phyloP scores from a whole-genome alignment of 2,113 vertebrate species.

The Nycticryphes semicollaris region DNA sequence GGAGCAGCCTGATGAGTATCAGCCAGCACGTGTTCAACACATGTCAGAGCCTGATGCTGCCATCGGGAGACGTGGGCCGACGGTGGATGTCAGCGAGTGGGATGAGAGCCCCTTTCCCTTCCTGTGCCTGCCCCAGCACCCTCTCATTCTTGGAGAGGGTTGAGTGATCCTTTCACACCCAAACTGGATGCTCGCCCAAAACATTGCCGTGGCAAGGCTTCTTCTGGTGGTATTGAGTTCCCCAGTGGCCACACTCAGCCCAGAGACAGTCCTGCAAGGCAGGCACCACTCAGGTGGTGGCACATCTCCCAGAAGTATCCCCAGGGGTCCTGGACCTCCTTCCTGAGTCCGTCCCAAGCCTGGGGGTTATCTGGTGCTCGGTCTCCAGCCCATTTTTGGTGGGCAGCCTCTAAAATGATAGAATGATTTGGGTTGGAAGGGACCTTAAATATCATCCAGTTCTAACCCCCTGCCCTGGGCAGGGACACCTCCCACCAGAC shows the following conservation, averaged over 20 bases:
- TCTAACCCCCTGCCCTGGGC: no score
- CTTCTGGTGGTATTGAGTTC: neutral
- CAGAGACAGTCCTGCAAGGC: neutral
- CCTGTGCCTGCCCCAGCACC: neutral
- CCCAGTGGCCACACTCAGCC: neutral
- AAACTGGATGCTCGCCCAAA: neutral
- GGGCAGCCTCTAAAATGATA: neutral
- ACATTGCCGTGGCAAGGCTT: fast-evolving
- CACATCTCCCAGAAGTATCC: neutral
- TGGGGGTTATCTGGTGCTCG: neutral
- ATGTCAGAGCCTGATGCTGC: neutral
- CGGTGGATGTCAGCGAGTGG: neutral
- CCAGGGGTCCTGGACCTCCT: neutral
- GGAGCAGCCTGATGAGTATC: neutral
- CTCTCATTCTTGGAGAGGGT: fast-evolving
- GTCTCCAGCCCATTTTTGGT: neutral
- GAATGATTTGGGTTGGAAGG: no score
- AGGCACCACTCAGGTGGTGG: neutral
- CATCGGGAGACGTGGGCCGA: neutral
- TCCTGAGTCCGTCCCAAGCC: neutral
- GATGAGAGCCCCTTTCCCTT: neutral
- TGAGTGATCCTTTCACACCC: neutral
- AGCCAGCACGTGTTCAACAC: conserved; percentile 13
- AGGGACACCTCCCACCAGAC: no score
- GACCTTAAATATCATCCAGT: no score